Evolutionary conservation across 1,140 invertebrate species (phyloP).

Genomic region (Anastrepha ludens): DNA sequence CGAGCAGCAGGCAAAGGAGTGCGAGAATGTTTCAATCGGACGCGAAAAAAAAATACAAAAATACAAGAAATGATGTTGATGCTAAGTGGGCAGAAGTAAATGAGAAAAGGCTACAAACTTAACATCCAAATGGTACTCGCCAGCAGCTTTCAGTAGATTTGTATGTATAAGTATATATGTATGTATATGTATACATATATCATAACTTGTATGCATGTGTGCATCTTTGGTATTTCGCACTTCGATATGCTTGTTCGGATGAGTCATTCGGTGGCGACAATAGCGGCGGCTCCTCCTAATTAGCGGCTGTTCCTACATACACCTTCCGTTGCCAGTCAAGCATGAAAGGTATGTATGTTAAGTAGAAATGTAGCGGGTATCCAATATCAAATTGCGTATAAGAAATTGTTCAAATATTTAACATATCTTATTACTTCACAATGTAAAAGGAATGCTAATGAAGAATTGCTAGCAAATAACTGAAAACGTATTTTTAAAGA

Average conservation of each 20-base stretch:
- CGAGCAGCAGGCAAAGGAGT: neutral
- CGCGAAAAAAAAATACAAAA: neutral
- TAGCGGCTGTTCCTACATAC: neutral
- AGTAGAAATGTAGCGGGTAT: neutral
- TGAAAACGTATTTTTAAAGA: no score
- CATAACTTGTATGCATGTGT: neutral
- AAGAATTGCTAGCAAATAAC: no score
- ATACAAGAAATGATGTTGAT: neutral
- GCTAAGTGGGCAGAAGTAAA: constrained; percentile 15
- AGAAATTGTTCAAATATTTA: neutral
- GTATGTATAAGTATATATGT: neutral
- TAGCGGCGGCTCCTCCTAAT: neutral
- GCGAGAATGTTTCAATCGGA: constrained; percentile 30
- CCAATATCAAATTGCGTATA: neutral
- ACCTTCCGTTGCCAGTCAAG: neutral
- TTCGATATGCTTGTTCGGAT: neutral
- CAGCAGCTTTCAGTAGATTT: neutral
- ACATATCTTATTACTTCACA: no score
- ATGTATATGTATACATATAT: neutral
- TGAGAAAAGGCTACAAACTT: neutral
- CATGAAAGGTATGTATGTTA: neutral
- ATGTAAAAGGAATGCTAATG: no score
- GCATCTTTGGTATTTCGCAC: constrained; percentile 22
- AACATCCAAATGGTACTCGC: neutral
- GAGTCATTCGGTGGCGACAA: neutral